Evolutionary conservation across 2,113 vertebrate genomes (phyloP).

Genomic region (Eclectus roratus): DNA sequence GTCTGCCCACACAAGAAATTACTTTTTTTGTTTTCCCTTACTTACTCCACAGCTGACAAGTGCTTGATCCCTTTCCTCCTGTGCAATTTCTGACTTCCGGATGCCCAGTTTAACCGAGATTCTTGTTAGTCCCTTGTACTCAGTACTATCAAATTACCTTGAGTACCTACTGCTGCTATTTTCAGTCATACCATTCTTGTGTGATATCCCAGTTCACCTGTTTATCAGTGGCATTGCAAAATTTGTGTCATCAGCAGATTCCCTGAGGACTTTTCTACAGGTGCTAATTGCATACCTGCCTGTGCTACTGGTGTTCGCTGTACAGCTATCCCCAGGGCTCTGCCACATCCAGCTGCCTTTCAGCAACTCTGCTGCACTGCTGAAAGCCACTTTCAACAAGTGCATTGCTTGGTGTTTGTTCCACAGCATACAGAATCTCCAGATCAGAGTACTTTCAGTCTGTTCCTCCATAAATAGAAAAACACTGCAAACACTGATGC

Average conservation of each 20-base stretch:
- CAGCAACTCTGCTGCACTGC: rapidly evolving
- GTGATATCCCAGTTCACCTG: not conserved
- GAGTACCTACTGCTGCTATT: not conserved
- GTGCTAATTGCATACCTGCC: not conserved
- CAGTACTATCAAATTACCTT: not conserved
- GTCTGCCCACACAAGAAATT: not conserved
- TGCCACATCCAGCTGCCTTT: rapidly evolving
- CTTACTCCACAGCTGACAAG: not conserved
- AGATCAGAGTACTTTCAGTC: not conserved
- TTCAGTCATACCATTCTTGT: not conserved
- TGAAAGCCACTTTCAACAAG: not conserved
- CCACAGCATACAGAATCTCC: rapidly evolving
- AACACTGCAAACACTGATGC: rapidly evolving
- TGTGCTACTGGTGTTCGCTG: rapidly evolving
- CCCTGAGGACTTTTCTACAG: not conserved
- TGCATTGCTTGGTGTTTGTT: not conserved
- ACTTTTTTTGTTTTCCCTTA: not conserved
- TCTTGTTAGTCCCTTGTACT: not conserved
- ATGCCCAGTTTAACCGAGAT: not conserved
- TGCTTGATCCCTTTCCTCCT: not conserved
- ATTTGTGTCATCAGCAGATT: not conserved
- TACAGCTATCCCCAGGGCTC: not conserved
- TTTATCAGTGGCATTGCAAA: rapidly evolving
- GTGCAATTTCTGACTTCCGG: not conserved
- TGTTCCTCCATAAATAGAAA: not conserved